Base-by-base conservation (phyloP, 2,888 invertebrate species). In the Idaea aversata region DNA sequence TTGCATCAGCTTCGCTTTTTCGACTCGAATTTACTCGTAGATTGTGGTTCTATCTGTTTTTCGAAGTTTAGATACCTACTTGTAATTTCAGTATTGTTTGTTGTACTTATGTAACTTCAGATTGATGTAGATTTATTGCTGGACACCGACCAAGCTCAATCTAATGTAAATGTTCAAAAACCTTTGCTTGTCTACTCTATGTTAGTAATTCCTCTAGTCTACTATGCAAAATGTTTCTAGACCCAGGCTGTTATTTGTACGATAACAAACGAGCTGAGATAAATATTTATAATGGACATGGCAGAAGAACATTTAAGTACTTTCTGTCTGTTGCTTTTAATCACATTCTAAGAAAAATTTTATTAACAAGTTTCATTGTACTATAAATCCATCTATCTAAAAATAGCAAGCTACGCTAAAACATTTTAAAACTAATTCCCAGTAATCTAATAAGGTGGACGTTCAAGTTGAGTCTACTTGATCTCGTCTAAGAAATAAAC, bases 1-100 rank as follows among this genome's bases (percentile, higher is more conserved):
- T 88, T 88, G 86, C 85, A 86, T 84, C 78, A 79, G 78, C 76
- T 81, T 87, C 87, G 87, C 88, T 86, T 78, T 75, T 74, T 73
- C 78, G 82, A 83, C 82, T 84, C 81, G 79, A 84, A 85, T 86
- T 83, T 82, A 7, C 47, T 47, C 6, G 47, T 47, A 81, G 86
- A 81, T 84, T 83, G 84, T 77, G 83, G 85, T 75, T 69, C 76
- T 78, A 78, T 81, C 76, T 84, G 77, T 84, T 82, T 84, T 83
- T 78, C 79, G 74, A 74, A 81, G 78, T 82, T 82, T 78, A 78
- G 25, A 25, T 25, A 25, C 25, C 25, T 25, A 25, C 25, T 25
- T 25, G 25, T 79, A 83, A 75, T 84, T 72, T 84, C 80, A 81
- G 74, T 74, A 75, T 74, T 73, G 73, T 74, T 73, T 71, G 47